Evolutionary conservation across 2,113 vertebrate genomes (phyloP).

Genomic region (Blennius ocellaris): DNA sequence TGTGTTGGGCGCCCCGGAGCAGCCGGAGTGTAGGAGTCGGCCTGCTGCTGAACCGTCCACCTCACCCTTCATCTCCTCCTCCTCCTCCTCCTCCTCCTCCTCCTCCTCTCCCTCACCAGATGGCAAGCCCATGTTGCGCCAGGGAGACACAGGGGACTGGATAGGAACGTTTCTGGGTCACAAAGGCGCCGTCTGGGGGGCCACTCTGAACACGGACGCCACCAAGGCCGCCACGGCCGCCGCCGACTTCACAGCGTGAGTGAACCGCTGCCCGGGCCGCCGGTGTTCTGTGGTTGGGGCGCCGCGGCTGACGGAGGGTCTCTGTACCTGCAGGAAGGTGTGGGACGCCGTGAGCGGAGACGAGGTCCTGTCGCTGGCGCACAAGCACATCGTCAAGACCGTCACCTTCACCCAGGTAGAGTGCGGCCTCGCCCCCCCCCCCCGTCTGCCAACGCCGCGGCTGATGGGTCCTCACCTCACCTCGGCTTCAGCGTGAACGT

Average conservation of each 20-base stretch:
- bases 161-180: constrained; percentile 98
- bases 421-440: not conserved
- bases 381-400: constrained; percentile 98
- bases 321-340: constrained; percentile 89
- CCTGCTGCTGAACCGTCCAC: too few species aligned
- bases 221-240: constrained; percentile 98
- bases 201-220: constrained; percentile 95
- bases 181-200: constrained; percentile 99
- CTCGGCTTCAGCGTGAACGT: too few species aligned
- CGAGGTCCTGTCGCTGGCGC: constrained; percentile 94
- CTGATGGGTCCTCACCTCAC: too few species aligned
- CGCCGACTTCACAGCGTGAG: constrained; percentile 99
- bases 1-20: too few species aligned
- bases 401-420: constrained; percentile 96
- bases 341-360: constrained; percentile 98
- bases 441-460: too few species aligned
- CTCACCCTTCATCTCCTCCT: not conserved
- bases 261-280: constrained; percentile 21
- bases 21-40: too few species aligned
- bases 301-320: too few species aligned
- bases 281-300: too few species aligned
- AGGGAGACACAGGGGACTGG: constrained; percentile 99
- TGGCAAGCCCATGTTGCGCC: constrained; percentile 98
- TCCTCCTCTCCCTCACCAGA: constrained; percentile 76
- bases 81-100: not conserved